A percentile compares a stretch with the other conserved stretches of the same genome.
Evolutionary conservation across 64 coral and sea anemone genomes (phyloP).

Genomic region (Stichodactyla mertensii): DNA sequence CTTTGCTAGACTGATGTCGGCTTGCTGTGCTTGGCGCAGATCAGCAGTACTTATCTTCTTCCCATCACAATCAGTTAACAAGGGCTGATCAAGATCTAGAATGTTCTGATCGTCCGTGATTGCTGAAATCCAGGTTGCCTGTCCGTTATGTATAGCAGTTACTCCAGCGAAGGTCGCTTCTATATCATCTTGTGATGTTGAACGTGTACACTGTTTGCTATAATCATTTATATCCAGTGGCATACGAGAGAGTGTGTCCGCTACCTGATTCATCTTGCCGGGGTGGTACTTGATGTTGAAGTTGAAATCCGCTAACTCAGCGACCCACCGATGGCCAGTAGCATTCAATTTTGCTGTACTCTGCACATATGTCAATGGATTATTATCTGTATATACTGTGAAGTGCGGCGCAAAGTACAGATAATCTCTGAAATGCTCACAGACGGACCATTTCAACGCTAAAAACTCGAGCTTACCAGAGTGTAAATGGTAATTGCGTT

Average conservation of each 20-base stretch:
- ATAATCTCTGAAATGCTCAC: constrained; percentile 18
- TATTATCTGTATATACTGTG: background rate
- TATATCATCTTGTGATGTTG: too few species aligned
- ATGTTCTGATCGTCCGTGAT: too few species aligned
- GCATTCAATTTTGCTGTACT: constrained; percentile 10
- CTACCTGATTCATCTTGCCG: constrained; percentile 2
- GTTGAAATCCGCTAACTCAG: constrained; percentile 18
- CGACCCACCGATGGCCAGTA: background rate
- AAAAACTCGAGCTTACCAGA: constrained; percentile 18
- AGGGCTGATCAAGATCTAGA: too few species aligned
- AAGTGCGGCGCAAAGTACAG: background rate
- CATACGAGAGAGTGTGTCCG: constrained; percentile 14
- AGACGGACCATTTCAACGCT: constrained; percentile 16
- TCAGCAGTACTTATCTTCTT: too few species aligned
- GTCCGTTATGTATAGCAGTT: too few species aligned
- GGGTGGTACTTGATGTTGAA: constrained; percentile 20
- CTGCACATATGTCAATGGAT: background rate
- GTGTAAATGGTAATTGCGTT: constrained; percentile 25
- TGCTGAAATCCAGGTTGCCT: too few species aligned
- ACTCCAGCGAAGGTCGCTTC: too few species aligned
- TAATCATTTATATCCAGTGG: too few species aligned
- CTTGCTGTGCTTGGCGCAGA: too few species aligned
- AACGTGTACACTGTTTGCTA: too few species aligned
- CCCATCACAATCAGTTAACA: too few species aligned
- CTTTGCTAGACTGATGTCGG: too few species aligned